These are phyloP conservation scores for Pygathrix nemaeus DNA, from an alignment of 2,113 vertebrate genomes.

Conservation along the genomic window DNA sequence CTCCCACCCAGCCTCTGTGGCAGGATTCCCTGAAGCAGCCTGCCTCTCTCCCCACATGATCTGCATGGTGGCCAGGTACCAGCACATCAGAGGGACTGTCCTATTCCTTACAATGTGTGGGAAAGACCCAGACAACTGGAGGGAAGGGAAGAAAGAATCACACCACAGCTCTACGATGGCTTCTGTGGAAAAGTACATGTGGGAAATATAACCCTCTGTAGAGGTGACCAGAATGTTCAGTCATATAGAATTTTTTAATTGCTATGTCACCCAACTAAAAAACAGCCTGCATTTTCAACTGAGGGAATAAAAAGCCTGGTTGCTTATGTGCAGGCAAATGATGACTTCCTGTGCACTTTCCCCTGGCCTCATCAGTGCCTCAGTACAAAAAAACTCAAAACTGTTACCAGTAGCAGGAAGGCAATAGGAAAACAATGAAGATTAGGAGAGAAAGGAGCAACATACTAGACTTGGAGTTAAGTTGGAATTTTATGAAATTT, in stretches of 20 bases:
- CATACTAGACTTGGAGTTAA: not conserved
- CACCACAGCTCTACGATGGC: not conserved
- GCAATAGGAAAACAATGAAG: not conserved
- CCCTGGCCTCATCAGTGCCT: not conserved
- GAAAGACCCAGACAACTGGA: not conserved
- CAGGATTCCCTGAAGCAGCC: not conserved
- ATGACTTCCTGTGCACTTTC: not conserved
- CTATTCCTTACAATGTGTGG: not conserved
- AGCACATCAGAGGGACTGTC: not conserved
- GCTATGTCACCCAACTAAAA: not conserved
- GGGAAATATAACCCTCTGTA: not conserved
- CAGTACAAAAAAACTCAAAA: not conserved
- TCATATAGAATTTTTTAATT: not conserved
- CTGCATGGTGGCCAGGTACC: no score
- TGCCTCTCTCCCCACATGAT: fast-evolving
- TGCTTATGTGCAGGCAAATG: not conserved
- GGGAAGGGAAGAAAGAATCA: not conserved
- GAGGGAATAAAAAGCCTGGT: not conserved
- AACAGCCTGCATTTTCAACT: fast-evolving
- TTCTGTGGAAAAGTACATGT: not conserved
- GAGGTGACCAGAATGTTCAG: not conserved
- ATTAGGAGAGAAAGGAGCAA: not conserved
- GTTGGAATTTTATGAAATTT: not conserved
- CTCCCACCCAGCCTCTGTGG: not conserved
- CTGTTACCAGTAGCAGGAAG: not conserved